Base-by-base conservation (phyloP, 2,888 invertebrate species). In the Dicranocentrus wangi region DNA sequence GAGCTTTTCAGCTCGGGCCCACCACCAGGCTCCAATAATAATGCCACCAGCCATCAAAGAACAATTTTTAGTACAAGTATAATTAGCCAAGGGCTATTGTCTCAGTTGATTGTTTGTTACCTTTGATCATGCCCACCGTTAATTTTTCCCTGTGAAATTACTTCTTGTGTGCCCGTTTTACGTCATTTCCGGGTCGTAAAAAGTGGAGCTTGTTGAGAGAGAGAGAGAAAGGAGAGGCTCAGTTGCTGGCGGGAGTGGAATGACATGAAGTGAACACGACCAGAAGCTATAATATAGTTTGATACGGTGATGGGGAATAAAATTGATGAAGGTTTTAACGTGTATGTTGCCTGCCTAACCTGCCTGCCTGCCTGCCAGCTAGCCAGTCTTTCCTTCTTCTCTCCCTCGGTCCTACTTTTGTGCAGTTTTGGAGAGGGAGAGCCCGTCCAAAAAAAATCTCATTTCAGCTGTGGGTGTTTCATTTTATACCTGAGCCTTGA, bases 371-470 rank as follows among this genome's bases (percentile, higher is more conserved):
- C 5, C n/a, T 15, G 10, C 5, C 53, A 51, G n/a, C 7, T 39
- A 39, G 39, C 8, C 39, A 13, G 13, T 7, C 39, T 39, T 39
- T 8, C 39, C 39, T 51, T n/a, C n/a, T n/a, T n/a, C n/a, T n/a
- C n/a, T n/a, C n/a, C n/a, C n/a, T n/a, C n/a, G n/a, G n/a, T n/a
- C n/a, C n/a, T n/a, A n/a, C n/a, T n/a, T n/a, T n/a, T n/a, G n/a
- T n/a, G n/a, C 15, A 51, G 7, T 51, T 51, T 55, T 55, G 39
- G 47, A 60, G 51, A 7, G 3, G 61, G 19, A 19, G 58, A 58
- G 28, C 68, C 60, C 17, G 68, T 25, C n/a, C n/a, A n/a, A n/a
- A n/a, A n/a, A 19, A 80, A 79, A 73, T 75, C 81, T 69, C 81
- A 70, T 81, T 81, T 81, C 68, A 60, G 25, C 58, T 23, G 17